Evolutionary conservation across 1,140 invertebrate species (phyloP).

Genomic region (Lepidurus packardi): DNA sequence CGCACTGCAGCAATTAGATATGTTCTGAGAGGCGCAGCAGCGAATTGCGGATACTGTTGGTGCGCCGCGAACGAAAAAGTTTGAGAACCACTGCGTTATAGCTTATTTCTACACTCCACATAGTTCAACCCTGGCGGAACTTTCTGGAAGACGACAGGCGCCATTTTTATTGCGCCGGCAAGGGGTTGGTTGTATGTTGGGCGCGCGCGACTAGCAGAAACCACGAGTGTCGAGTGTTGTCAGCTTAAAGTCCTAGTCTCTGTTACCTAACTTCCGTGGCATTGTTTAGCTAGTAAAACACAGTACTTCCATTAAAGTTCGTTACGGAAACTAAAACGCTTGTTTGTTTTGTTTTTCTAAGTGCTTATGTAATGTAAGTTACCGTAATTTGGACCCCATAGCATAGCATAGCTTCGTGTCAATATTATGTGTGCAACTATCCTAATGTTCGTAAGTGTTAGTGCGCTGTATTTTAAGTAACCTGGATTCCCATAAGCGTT

Average conservation of each 20-base stretch:
- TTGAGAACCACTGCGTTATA: too few species aligned
- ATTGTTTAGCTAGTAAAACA: constrained; percentile 1
- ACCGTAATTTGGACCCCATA: neutral
- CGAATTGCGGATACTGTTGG: too few species aligned
- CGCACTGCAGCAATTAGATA: neutral
- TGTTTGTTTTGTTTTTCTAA: constrained; percentile 16
- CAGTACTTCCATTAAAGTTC: neutral
- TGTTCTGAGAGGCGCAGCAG: too few species aligned
- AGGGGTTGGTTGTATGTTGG: neutral
- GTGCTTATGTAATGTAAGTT: neutral
- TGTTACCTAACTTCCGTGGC: neutral
- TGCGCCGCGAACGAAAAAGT: too few species aligned
- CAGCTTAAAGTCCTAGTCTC: constrained; percentile 13
- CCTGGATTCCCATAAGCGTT: too few species aligned
- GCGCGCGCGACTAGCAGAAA: neutral
- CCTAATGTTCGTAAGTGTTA: neutral
- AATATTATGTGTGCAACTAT: neutral
- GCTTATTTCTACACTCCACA: too few species aligned
- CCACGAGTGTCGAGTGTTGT: neutral
- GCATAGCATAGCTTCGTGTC: neutral
- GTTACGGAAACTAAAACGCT: neutral
- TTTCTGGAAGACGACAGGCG: neutral
- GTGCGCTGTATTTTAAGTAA: too few species aligned
- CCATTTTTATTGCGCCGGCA: neutral
- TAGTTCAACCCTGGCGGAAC: neutral